These are phyloP conservation scores for Aselliscus stoliczkanus DNA, from an alignment of 2,797 vertebrate genomes.

Conservation along the genomic window DNA sequence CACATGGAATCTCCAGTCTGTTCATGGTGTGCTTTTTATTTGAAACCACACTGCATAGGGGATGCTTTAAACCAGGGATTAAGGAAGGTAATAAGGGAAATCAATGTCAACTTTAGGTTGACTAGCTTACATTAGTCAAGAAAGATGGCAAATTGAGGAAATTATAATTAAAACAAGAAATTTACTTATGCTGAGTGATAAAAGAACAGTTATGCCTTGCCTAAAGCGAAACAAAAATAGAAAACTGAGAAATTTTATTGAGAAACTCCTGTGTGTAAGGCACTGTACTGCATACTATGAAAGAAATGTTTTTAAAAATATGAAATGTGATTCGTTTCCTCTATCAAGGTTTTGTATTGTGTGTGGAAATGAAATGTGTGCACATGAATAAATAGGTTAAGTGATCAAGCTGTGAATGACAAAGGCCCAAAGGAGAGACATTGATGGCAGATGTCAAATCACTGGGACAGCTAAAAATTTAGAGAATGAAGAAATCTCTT, in stretches of 20 bases:
- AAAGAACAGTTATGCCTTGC: background rate
- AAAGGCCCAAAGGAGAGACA: background rate
- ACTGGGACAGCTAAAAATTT: background rate
- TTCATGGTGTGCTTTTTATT: conserved; percentile 32
- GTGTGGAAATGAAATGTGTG: background rate
- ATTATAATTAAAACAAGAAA: conserved; percentile 25
- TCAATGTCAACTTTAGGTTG: background rate
- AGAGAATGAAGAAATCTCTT: background rate
- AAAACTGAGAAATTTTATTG: conserved; percentile 35
- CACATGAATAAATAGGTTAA: background rate
- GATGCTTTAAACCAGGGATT: background rate
- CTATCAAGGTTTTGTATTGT: background rate
- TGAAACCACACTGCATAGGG: background rate
- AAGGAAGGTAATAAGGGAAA: background rate
- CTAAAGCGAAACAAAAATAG: conserved; percentile 41
- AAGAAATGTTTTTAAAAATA: background rate
- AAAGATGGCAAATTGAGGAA: conserved; percentile 26
- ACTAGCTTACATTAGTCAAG: background rate
- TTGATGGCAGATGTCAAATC: background rate
- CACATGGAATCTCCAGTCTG: conserved; percentile 30
- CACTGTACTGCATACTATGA: background rate
- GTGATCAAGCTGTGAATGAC: background rate
- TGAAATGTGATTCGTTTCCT: background rate
- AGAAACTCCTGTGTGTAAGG: background rate
- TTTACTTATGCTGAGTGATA: background rate